A percentile compares a stretch with the other conserved stretches of the same genome.
Conservation (phyloP, 2,888 invertebrate species). For the Parochlus steinenii region DNA sequence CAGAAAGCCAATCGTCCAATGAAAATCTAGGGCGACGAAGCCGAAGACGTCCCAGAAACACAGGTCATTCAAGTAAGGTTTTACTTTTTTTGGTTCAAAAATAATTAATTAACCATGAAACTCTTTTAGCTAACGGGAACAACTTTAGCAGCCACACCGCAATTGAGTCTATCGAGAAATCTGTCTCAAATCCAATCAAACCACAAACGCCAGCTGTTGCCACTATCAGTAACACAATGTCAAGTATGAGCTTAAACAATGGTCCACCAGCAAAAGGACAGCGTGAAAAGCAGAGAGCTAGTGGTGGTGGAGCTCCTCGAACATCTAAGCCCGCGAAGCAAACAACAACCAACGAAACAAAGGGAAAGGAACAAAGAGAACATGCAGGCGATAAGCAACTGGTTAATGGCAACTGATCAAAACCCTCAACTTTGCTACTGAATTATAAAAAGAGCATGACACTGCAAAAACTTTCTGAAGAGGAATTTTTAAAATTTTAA, state of each 20-base stretch:
- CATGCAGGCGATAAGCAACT: no score
- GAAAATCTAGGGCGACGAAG: conserved; percentile 28
- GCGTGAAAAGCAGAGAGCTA: conserved; percentile 6
- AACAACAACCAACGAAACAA: no score
- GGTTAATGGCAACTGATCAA: no score
- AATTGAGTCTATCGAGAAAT: conserved; percentile 9
- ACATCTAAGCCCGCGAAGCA: no score
- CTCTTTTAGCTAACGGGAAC: conserved; percentile 8
- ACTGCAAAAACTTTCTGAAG: no score
- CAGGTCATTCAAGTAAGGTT: neutral
- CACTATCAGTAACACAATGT: neutral
- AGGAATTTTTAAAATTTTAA: no score
- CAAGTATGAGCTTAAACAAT: neutral
- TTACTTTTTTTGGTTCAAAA: neutral
- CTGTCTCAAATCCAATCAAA: conserved; percentile 1
- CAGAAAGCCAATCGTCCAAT: conserved; percentile 29
- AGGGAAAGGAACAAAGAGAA: no score
- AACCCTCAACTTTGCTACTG: no score
- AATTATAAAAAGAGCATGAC: no score
- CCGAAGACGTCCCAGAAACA: conserved; percentile 15
- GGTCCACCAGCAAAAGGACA: conserved; percentile 7
- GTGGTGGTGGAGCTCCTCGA: neutral
- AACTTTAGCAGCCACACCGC: neutral
- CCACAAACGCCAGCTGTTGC: neutral
- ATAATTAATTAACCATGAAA: neutral